Conservation (phyloP, 2,888 invertebrate genomes). For the Agrilus mali region DNA sequence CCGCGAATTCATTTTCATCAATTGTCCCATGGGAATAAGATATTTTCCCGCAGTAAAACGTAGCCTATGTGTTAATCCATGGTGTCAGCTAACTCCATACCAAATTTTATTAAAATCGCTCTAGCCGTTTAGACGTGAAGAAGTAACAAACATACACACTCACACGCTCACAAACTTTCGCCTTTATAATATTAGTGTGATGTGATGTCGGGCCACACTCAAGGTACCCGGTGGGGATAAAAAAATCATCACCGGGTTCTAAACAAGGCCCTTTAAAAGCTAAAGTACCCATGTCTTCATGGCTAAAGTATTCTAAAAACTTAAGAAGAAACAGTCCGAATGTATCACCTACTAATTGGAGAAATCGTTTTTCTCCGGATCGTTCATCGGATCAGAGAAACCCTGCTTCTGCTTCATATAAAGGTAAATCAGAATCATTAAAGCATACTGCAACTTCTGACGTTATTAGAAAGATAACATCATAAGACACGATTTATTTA, state of each 20-base stretch:
- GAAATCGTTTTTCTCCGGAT: constrained; percentile 53
- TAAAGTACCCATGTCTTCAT: constrained; percentile 61
- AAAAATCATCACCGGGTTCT: constrained; percentile 56
- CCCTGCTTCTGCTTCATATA: constrained; percentile 59
- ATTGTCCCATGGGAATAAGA: no score
- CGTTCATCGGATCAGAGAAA: constrained; percentile 58
- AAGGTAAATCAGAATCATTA: constrained; percentile 46
- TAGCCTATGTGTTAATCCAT: no score
- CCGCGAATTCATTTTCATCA: no score
- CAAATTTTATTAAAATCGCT: no score
- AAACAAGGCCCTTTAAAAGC: constrained; percentile 62
- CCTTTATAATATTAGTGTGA: no score
- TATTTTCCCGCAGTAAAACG: no score
- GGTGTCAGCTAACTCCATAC: no score
- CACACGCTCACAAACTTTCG: no score
- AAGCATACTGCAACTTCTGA: constrained; percentile 37
- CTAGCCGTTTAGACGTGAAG: no score
- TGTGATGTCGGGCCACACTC: constrained; percentile 40
- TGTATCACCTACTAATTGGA: constrained; percentile 54
- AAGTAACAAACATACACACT: no score
- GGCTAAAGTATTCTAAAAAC: constrained; percentile 46
- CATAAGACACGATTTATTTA: constrained; percentile 65
- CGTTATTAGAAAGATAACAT: constrained; percentile 63
- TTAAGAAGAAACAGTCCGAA: constrained; percentile 52
- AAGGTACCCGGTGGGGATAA: constrained; percentile 34